phyloP scores from a whole-genome alignment of 2,113 vertebrate species.

The Dermatemys mawii region DNA sequence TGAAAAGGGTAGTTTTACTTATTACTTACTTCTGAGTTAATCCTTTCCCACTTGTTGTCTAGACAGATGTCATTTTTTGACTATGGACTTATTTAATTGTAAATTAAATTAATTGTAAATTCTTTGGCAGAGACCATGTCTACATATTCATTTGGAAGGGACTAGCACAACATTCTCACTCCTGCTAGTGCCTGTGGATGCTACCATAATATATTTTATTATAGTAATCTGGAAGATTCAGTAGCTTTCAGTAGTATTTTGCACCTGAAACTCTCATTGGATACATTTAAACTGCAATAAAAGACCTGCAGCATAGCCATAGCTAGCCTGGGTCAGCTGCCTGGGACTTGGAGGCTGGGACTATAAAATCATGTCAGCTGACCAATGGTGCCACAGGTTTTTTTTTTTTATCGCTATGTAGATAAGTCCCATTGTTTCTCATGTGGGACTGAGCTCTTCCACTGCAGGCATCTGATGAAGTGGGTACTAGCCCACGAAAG shows the following conservation, averaged over 20 bases:
- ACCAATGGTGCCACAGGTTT: background rate
- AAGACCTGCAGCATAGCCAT: background rate
- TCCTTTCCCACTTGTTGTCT: background rate
- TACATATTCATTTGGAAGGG: fast-evolving
- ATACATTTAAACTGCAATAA: background rate
- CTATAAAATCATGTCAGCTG: too few relatives aligned
- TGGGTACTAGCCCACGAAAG: too few relatives aligned
- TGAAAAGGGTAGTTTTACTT: background rate
- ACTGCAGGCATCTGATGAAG: too few relatives aligned
- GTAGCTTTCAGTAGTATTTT: background rate
- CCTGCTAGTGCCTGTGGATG: background rate
- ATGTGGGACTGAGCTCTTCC: background rate
- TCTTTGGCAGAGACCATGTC: background rate
- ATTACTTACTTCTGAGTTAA: background rate
- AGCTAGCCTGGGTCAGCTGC: too few relatives aligned
- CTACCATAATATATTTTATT: background rate
- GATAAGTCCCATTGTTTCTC: background rate
- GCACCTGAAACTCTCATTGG: background rate
- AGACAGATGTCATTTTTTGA: background rate
- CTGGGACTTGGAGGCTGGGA: too few relatives aligned
- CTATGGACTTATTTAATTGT: background rate
- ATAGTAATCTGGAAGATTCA: background rate
- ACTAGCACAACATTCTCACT: background rate
- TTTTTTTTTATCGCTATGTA: background rate
- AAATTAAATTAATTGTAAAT: background rate